These are phyloP conservation scores for Tinea trinotella DNA, from an alignment of 2,888 invertebrate species.

Conservation along the genomic window DNA sequence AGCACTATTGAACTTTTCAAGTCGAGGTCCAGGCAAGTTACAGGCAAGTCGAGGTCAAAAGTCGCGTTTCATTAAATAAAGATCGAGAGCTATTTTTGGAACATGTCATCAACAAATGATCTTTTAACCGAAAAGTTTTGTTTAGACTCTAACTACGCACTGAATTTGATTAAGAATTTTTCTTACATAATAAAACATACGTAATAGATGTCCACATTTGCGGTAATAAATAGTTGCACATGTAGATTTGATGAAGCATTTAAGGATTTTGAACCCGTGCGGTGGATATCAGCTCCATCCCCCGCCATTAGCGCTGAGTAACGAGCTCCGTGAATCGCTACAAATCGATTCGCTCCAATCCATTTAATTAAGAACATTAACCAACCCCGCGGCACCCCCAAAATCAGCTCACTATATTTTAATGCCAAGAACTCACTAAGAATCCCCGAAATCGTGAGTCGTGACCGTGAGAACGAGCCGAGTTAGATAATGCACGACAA, in stretches of 20 bases:
- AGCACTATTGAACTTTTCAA: no score
- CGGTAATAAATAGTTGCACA: background rate
- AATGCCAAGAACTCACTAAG: conserved; percentile 17
- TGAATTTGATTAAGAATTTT: no score
- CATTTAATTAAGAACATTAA: conserved; percentile 24
- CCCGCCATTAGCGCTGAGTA: conserved; percentile 17
- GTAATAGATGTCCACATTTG: no score
- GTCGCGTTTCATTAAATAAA: no score
- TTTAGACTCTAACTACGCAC: no score
- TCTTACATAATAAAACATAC: no score
- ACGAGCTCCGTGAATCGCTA: conserved; percentile 21
- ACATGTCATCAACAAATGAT: no score
- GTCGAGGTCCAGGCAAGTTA: no score
- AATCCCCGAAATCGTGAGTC: conserved; percentile 10
- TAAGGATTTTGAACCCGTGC: background rate
- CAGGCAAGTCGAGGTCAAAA: no score
- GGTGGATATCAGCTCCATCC: conserved; percentile 7
- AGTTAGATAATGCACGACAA: conserved; percentile 13
- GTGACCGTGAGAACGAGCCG: conserved; percentile 12
- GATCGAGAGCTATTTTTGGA: no score
- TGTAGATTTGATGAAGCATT: conserved; percentile 1
- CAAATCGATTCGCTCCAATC: conserved; percentile 25
- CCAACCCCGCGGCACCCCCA: conserved; percentile 19
- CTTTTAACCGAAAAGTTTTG: no score
- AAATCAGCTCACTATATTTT: conserved; percentile 16